phyloP scores from a whole-genome alignment of 1,140 invertebrate genomes.

The Zaprionus inermis region DNA sequence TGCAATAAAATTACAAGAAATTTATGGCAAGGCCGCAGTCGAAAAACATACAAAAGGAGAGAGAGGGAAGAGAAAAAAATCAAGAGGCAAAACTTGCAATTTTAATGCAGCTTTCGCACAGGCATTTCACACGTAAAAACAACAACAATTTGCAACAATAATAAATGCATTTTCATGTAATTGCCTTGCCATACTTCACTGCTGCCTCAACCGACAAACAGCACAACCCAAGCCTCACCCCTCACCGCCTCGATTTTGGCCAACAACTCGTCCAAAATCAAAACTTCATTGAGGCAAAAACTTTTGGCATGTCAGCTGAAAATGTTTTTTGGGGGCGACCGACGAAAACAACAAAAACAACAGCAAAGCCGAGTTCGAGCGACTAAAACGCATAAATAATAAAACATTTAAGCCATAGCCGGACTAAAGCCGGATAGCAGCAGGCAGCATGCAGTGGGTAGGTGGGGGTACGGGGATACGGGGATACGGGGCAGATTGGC shows the following conservation, averaged over 20 bases:
- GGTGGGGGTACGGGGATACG: no score
- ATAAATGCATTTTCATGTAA: conserved; percentile 79
- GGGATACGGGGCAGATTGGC: not conserved
- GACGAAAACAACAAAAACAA: conserved; percentile 29
- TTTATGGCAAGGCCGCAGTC: conserved; percentile 41
- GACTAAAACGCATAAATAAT: conserved; percentile 73
- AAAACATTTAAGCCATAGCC: conserved; percentile 65
- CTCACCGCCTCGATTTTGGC: not conserved
- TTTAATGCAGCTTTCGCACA: conserved; percentile 33
- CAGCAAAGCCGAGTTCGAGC: conserved; percentile 12
- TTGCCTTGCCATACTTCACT: conserved; percentile 45
- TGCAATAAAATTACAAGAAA: conserved; percentile 33
- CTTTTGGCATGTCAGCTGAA: conserved; percentile 75
- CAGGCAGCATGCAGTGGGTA: no score
- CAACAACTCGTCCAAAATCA: conserved; percentile 60
- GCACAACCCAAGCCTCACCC: not conserved
- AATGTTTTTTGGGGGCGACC: conserved; percentile 48
- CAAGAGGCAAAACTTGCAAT: conserved; percentile 26
- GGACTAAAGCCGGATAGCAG: not conserved
- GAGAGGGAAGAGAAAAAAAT: not conserved
- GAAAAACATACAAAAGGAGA: conserved; percentile 1
- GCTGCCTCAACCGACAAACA: not conserved
- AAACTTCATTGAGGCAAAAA: conserved; percentile 75
- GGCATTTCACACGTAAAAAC: conserved; percentile 44
- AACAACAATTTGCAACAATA: conserved; percentile 58